These are phyloP conservation scores for Halocynthia roretzi DNA, from an alignment of 23 tunicate genomes.

Conservation along the genomic window DNA sequence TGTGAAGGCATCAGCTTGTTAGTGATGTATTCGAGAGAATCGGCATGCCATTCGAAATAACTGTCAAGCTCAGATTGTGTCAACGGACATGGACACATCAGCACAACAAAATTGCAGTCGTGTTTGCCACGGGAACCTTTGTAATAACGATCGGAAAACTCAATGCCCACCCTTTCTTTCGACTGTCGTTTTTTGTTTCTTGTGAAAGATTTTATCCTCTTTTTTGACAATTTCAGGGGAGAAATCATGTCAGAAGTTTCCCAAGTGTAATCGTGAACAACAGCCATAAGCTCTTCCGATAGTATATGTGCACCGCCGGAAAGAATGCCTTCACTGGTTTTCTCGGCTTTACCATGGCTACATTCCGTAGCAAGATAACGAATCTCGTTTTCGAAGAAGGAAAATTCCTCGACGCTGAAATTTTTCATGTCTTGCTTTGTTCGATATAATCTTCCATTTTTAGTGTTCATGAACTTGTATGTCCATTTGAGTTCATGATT, in stretches of 20 bases:
- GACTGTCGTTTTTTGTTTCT: background rate
- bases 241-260: conserved; percentile 44
- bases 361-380: conserved; percentile 15
- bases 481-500: conserved; percentile 42
- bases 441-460: conserved; percentile 13
- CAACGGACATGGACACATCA: conserved; percentile 43
- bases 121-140: background rate
- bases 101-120: conserved; percentile 27
- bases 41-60: conserved; percentile 56
- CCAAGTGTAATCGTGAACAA: conserved; percentile 70
- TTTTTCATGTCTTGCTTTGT: conserved; percentile 23
- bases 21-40: conserved; percentile 15
- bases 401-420: conserved; percentile 19
- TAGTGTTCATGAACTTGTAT: conserved; percentile 39
- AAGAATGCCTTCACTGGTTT: background rate
- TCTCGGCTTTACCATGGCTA: background rate
- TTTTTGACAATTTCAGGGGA: conserved; percentile 40
- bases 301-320: conserved; percentile 36
- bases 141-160: background rate
- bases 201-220: conserved; percentile 5
- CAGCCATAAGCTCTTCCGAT: conserved; percentile 18
- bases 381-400: conserved; percentile 27
- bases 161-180: background rate
- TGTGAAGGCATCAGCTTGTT: conserved; percentile 52
- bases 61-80: conserved; percentile 22